Evolutionary conservation across 2,888 invertebrate genomes (phyloP), one percentile per base, ranked within the genome.

Genomic region (Nowickia ferox): DNA sequence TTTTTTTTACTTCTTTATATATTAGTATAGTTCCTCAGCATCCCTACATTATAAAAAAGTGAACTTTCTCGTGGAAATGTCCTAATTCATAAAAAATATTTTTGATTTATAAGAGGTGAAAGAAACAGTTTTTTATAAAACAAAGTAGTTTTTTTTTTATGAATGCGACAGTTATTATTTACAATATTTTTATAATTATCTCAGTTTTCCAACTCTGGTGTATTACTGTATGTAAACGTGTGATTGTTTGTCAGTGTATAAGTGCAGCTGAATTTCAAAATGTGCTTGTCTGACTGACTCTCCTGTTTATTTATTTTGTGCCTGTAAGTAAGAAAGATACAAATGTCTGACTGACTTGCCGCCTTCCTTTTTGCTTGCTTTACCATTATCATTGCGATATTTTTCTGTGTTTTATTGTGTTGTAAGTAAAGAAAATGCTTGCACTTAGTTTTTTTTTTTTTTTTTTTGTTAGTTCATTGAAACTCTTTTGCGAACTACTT

Each of bases 311-410:
- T 48, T 51, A 19, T 66, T 59, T 44, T 17, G n/a, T 68, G 61
- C 19, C 42, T 78, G 61, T 40, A 51, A 30, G 30, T 30, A 30
- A 68, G 68, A 75, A 63, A 59, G 61, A 17, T 75, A 46, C 42
- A 46, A 68, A 68, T 69, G 53, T 30, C 46, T 74, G 59, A 40
- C 46, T 74, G 59, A 40, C 72, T 72, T 46, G 13, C n/a, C 55
- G 63, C 51, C 63, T 75, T 15, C 42, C 63, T 68, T 46, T 66
- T 38, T 57, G 46, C 30, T 76, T 84, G 75, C 17, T 53, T 53
- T 63, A n/a, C 38, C 68, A 69, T 63, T 53, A 75, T 75, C 65
- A 44, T 55, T 57, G 19, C 17, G 57, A 66, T 44, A 63, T 63
- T 74, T 63, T 38, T 51, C 30, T 59, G 44, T 65, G 22, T 30